These are phyloP conservation scores for Oryzias sinensis DNA, from an alignment of 2,797 vertebrate genomes.

Conservation along the genomic window DNA sequence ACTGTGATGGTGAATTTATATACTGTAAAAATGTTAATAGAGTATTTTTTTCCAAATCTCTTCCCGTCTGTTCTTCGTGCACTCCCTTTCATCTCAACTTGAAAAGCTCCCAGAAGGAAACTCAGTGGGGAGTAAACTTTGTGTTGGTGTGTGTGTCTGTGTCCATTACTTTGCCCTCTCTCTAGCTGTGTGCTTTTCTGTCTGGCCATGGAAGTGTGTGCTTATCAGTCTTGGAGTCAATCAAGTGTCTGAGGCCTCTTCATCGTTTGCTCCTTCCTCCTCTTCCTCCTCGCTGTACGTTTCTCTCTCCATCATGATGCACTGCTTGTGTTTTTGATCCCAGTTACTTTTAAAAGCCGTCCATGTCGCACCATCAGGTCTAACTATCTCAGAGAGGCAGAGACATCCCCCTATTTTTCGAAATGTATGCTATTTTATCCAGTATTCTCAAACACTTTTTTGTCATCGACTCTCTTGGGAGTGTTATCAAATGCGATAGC, in stretches of 20 bases:
- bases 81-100: conserved; percentile 29
- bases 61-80: conserved; percentile 6
- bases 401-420: conserved; percentile 24
- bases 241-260: conserved; percentile 35
- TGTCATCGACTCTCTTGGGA: conserved; percentile 48
- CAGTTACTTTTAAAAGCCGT: conserved; percentile 43
- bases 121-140: conserved; percentile 14
- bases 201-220: conserved; percentile 21
- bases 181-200: conserved; percentile 25
- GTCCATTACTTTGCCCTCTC: conserved; percentile 21
- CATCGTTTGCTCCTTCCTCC: conserved; percentile 19
- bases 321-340: conserved; percentile 28
- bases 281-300: conserved; percentile 12
- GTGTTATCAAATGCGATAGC: conserved; percentile 58
- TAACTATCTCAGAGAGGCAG: conserved; percentile 47
- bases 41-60: not conserved
- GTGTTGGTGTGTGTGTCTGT: conserved; percentile 10
- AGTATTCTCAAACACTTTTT: conserved; percentile 34
- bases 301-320: conserved; percentile 30
- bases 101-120: conserved; percentile 27
- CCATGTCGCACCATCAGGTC: conserved; percentile 31
- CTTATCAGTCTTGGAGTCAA: conserved; percentile 42
- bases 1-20: not conserved
- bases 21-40: not conserved
- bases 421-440: conserved; percentile 26